These are phyloP conservation scores for Xenus cinereus DNA, from an alignment of 2,113 vertebrate species.

Conservation along the genomic window DNA sequence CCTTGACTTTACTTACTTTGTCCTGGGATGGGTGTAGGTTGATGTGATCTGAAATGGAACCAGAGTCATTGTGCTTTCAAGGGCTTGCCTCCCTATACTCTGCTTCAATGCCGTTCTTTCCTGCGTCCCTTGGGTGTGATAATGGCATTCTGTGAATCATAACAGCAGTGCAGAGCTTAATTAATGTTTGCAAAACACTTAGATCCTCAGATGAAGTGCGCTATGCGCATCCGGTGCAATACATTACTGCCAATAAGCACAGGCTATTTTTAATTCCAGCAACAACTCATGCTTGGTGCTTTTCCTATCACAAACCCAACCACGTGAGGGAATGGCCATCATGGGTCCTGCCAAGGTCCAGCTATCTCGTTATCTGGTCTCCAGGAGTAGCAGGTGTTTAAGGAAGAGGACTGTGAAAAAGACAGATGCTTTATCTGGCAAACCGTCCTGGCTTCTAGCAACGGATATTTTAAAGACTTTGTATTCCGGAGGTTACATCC, in stretches of 20 bases:
- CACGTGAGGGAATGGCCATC: neutral
- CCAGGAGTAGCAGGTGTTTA: neutral
- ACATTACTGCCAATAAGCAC: slow-evolving; percentile 11
- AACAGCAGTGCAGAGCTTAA: slow-evolving; percentile 54
- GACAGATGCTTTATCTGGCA: neutral
- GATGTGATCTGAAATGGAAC: neutral
- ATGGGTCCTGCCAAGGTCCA: neutral
- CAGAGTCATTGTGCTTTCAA: slow-evolving; percentile 13
- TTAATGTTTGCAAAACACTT: slow-evolving; percentile 59
- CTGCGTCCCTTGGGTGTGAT: slow-evolving; percentile 51
- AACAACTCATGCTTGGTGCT: neutral
- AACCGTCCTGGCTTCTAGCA: neutral
- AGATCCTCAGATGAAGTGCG: slow-evolving; percentile 26
- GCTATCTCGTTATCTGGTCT: neutral
- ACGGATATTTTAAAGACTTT: neutral
- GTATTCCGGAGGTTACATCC: neutral
- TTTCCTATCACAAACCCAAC: neutral
- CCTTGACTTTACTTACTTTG: neutral
- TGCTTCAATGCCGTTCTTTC: slow-evolving; percentile 3
- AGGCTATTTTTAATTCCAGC: neutral
- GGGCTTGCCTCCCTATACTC: neutral
- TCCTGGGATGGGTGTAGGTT: neutral
- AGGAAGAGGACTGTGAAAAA: neutral
- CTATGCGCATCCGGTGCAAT: neutral
- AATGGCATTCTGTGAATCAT: slow-evolving; percentile 48